Conservation (phyloP, 2,888 invertebrate species). For the Leucophenga montana region DNA sequence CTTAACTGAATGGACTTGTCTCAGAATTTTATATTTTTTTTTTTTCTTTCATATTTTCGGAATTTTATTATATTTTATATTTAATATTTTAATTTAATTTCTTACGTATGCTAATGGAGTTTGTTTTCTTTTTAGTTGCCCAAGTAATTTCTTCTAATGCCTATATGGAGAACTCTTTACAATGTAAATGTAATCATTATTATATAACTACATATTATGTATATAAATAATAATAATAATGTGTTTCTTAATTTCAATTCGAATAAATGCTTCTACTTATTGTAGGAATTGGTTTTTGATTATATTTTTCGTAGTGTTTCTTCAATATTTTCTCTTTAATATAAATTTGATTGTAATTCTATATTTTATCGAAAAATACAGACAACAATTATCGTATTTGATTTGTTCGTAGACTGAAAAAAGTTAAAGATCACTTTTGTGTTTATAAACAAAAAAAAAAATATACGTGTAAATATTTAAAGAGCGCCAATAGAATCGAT, state of each 20-base stretch:
- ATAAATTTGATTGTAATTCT: conserved; percentile 41
- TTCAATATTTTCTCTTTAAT: conserved; percentile 22
- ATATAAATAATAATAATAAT: background rate
- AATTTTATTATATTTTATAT: conserved; percentile 6
- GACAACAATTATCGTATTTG: conserved; percentile 40
- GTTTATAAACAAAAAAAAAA: conserved; percentile 44
- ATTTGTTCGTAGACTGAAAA: conserved; percentile 51
- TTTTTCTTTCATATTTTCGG: conserved; percentile 34
- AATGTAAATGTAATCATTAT: conserved; percentile 9
- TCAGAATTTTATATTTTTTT: conserved; percentile 12
- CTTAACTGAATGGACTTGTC: conserved; percentile 20
- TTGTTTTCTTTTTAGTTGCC: conserved; percentile 7
- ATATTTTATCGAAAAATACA: conserved; percentile 59
- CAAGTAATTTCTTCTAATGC: background rate
- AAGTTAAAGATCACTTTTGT: conserved; percentile 56
- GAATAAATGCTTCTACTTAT: background rate
- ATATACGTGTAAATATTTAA: conserved; percentile 19
- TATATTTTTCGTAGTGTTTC: conserved; percentile 20
- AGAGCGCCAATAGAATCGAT: conserved; percentile 28
- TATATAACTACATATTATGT: conserved; percentile 32
- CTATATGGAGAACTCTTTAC: conserved; percentile 11
- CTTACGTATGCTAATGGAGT: conserved; percentile 26
- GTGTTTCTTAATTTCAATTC: background rate
- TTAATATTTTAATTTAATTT: conserved; percentile 21
- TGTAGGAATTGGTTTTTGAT: conserved; percentile 1